Evolutionary conservation across 2,113 vertebrate species (phyloP), one percentile per base, ranked within the genome.

Genomic region (Bungarus multicinctus): DNA sequence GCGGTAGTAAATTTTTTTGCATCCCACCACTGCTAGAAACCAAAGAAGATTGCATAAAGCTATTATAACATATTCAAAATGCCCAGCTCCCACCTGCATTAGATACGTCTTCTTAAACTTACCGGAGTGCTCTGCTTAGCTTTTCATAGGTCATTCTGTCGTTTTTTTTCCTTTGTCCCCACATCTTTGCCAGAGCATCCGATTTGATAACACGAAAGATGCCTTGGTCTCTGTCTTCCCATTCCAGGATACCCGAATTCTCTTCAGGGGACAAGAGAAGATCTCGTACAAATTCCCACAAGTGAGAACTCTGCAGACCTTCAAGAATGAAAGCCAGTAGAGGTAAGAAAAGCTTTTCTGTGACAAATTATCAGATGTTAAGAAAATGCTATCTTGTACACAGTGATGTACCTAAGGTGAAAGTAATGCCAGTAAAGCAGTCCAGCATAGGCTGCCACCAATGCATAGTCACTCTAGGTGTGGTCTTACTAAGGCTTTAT

Each of bases 131-230:
- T 95, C 97, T 95, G 94, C 97, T 97, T 90, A 97, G 2, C 94
- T 98, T 98, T 54, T 98, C 97, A 0, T 97, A 97, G 0, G 96
- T 98, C 97, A 97, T 97, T 58, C 97, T 97, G 92, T 97, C 97
- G 0, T 98, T 98, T 91, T 97, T 97, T 95, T 98, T 98, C 95
- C 96, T 97, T 58, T 97, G 97, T 74, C 96, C 97, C 96, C 97
- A 97, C 96, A 97, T 97, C 89, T 97, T 97, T 23, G 97, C 97
- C 91, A 98, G 95, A 50, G 96, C 97, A 94, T 97, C 97, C 54
- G 97, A 98, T 90, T 97, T 97, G 85, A 97, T 96, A 88, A 97
- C 97, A n/a, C 87, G 86, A 94, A 98, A 98, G 89, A 97, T 94
- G 8, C 96, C 97, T 92, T 97, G 94, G n/a, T 96, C 95, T 58